Conservation (phyloP, 2,113 vertebrate genomes). For the Chamaetylas fuelleborni region DNA sequence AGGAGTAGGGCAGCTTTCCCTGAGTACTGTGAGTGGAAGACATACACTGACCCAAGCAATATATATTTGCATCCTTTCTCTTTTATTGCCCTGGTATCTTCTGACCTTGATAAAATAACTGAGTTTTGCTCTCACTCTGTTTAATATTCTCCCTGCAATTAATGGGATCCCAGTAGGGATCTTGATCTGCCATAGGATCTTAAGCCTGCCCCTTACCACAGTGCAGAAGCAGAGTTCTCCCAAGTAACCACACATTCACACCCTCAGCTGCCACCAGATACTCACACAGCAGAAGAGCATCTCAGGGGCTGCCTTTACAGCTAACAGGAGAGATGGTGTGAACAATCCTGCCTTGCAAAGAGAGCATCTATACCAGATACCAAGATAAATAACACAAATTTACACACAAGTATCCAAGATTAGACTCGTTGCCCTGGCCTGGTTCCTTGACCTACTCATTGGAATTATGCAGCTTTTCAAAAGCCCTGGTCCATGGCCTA, state of each 20-base stretch:
- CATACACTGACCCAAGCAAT: background rate
- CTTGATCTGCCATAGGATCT: rapidly evolving
- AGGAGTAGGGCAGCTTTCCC: background rate
- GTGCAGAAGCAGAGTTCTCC: background rate
- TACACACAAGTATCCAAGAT: background rate
- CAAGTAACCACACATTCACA: background rate
- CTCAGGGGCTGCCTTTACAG: background rate
- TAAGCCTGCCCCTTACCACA: background rate
- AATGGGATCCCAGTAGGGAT: background rate
- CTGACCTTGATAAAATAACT: background rate
- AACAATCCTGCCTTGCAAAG: background rate
- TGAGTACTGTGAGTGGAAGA: background rate
- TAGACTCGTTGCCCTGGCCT: background rate
- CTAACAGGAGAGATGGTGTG: background rate
- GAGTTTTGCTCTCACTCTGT: background rate
- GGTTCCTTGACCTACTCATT: background rate
- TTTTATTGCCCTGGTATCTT: background rate
- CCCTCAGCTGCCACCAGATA: background rate
- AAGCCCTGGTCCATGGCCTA: background rate
- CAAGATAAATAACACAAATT: background rate
- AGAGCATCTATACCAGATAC: background rate
- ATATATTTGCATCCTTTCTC: background rate
- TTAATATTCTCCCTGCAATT: background rate
- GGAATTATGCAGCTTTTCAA: background rate
- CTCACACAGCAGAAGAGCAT: background rate